Percentiles rank a stretch among this genome's conserved stretches.
These are phyloP conservation scores for Toxotes jaculatrix DNA, from an alignment of 2,113 vertebrate genomes.

Conservation along the genomic window DNA sequence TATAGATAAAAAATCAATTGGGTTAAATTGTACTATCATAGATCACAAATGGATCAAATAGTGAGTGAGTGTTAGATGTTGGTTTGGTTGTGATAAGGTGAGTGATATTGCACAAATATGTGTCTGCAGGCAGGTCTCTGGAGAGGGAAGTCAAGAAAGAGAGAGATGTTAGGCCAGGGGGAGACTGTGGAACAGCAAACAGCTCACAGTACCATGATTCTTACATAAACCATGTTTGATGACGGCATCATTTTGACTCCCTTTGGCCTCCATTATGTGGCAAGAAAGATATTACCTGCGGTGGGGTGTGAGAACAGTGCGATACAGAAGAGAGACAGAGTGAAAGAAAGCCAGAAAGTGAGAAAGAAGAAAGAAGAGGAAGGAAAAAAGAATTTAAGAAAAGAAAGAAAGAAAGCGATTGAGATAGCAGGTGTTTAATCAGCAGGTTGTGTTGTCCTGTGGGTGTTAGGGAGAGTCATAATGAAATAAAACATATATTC, in stretches of 20 bases:
- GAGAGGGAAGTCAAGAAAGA: slow-evolving; percentile 29
- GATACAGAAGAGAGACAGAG: slow-evolving; percentile 12
- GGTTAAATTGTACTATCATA: slow-evolving; percentile 10
- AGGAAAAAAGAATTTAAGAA: neutral
- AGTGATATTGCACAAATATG: slow-evolving; percentile 10
- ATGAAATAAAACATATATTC: slow-evolving; percentile 68
- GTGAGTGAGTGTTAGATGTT: neutral
- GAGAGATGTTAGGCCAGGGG: slow-evolving; percentile 21
- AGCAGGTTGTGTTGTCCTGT: slow-evolving; percentile 44
- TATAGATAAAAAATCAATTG: slow-evolving; percentile 18
- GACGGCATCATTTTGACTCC: slow-evolving; percentile 41
- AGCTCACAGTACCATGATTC: slow-evolving; percentile 9
- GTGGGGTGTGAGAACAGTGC: slow-evolving; percentile 12
- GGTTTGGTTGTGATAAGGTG: neutral
- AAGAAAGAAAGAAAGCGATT: neutral
- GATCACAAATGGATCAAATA: neutral
- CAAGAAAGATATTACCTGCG: slow-evolving; percentile 19
- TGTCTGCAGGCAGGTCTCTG: slow-evolving; percentile 14
- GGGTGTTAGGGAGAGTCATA: slow-evolving; percentile 49
- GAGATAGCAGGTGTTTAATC: slow-evolving; percentile 34
- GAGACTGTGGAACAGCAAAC: slow-evolving; percentile 19
- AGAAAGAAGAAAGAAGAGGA: neutral
- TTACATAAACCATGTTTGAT: slow-evolving; percentile 63
- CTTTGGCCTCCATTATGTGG: slow-evolving; percentile 51
- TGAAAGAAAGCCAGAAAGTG: slow-evolving; percentile 6